phyloP scores from a whole-genome alignment of 2,888 invertebrate species.

The Helicoverpa assulta region DNA sequence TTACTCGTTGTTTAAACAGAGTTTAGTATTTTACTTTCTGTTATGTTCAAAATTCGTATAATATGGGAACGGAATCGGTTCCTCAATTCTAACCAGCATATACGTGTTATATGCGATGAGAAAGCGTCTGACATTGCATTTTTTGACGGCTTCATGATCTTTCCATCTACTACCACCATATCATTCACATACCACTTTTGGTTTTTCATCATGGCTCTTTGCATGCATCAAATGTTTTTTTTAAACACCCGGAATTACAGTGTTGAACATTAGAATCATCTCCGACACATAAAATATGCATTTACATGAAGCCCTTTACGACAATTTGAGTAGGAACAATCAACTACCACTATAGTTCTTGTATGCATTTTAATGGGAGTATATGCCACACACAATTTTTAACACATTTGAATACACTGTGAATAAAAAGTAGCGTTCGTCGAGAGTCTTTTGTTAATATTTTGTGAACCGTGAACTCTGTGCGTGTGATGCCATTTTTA shows the following conservation, averaged over 20 bases:
- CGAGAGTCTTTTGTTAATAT: conserved; percentile 49
- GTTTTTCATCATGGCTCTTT: no score
- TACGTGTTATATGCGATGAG: no score
- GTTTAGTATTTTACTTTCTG: neutral
- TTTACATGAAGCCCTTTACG: neutral
- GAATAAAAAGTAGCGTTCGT: conserved; percentile 44
- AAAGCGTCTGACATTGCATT: no score
- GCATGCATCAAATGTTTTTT: no score
- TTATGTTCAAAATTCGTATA: neutral
- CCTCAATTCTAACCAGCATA: no score
- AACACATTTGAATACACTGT: conserved; percentile 43
- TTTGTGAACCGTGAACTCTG: conserved; percentile 47
- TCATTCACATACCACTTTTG: no score
- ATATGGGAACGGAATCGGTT: neutral
- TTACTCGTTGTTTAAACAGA: conserved; percentile 11
- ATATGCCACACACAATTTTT: conserved; percentile 14
- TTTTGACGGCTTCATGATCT: no score
- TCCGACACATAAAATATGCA: neutral
- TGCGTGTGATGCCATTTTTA: conserved; percentile 31
- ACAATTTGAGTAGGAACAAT: neutral
- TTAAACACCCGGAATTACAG: no score
- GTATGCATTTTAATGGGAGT: neutral
- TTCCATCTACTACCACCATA: no score
- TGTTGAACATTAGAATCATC: neutral
- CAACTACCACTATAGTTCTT: no score